A percentile compares a stretch with the other conserved stretches of the same genome.
Conservation (phyloP, 2,797 vertebrate species). For the Tenualosa thibaudeaui region DNA sequence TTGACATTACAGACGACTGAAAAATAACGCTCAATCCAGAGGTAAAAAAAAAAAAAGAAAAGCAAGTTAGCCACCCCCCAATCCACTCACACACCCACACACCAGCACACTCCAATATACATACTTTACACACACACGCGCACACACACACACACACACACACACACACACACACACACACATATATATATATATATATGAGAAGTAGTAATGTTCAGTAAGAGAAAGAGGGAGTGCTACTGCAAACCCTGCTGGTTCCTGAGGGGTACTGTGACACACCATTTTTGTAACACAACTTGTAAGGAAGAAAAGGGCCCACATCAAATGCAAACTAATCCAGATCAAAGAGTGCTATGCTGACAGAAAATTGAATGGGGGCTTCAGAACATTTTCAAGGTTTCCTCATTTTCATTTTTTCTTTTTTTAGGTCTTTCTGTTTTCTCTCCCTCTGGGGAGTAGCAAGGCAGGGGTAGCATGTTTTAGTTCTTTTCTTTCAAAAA, state of each 20-base stretch:
- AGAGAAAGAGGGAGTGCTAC: conserved; percentile 27
- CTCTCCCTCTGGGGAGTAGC: neutral
- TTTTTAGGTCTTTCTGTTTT: neutral
- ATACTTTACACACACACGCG: neutral
- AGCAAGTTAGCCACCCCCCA: conserved; percentile 49
- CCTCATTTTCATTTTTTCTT: conserved; percentile 22
- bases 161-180: neutral
- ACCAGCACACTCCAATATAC: neutral
- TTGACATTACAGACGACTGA: conserved; percentile 73
- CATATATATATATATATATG: conserved; percentile 16
- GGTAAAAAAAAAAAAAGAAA: conserved; percentile 52
- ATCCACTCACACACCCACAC: neutral
- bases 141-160: neutral
- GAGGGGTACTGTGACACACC: conserved; percentile 57
- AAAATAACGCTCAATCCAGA: conserved; percentile 65
- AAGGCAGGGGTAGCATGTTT: neutral
- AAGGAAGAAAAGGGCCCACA: conserved; percentile 54
- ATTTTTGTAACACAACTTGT: conserved; percentile 54
- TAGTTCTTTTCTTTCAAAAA: neutral
- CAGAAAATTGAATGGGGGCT: conserved; percentile 61
- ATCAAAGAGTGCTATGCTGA: conserved; percentile 50
- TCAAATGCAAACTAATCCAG: conserved; percentile 56
- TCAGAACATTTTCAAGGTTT: conserved; percentile 68
- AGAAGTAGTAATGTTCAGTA: conserved; percentile 41
- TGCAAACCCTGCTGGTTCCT: conserved; percentile 59